These are phyloP conservation scores for Sycophila sp. DNA, from an alignment of 1,140 invertebrate genomes.

Conservation along the genomic window DNA sequence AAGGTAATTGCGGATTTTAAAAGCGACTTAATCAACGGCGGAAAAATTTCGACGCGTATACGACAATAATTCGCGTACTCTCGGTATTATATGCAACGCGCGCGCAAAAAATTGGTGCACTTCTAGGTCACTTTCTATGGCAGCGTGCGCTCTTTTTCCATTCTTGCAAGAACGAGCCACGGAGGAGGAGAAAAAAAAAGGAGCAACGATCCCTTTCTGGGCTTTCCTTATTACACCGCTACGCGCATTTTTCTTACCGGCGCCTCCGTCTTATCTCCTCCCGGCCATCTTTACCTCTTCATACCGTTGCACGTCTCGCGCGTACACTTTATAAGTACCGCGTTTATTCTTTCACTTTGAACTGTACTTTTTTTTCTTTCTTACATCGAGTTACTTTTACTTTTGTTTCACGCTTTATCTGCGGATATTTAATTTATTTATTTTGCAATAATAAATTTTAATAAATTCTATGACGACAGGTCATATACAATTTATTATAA, in stretches of 20 bases:
- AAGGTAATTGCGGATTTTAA: too few species aligned
- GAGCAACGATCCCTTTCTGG: neutral
- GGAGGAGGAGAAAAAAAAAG: neutral
- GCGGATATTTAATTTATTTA: too few species aligned
- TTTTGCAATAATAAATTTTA: too few species aligned
- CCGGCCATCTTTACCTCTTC: neutral
- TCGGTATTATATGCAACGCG: neutral
- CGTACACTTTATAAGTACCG: too few species aligned
- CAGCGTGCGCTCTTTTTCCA: conserved; percentile 1
- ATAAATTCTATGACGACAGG: too few species aligned
- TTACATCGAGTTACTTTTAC: too few species aligned
- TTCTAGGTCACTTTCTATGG: conserved; percentile 35
- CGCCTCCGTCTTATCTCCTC: neutral
- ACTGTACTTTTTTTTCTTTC: neutral
- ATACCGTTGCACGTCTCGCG: neutral
- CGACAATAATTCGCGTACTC: too few species aligned
- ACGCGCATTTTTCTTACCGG: conserved; percentile 14
- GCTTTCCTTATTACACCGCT: conserved; percentile 14
- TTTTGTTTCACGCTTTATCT: too few species aligned
- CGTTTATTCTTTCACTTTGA: neutral
- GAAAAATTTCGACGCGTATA: too few species aligned
- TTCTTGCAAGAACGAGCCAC: neutral
- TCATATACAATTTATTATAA: too few species aligned
- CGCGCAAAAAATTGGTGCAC: neutral
- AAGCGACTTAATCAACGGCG: too few species aligned